These are phyloP conservation scores for Oriolus oriolus DNA, from an alignment of 2,113 vertebrate species.

Conservation along the genomic window DNA sequence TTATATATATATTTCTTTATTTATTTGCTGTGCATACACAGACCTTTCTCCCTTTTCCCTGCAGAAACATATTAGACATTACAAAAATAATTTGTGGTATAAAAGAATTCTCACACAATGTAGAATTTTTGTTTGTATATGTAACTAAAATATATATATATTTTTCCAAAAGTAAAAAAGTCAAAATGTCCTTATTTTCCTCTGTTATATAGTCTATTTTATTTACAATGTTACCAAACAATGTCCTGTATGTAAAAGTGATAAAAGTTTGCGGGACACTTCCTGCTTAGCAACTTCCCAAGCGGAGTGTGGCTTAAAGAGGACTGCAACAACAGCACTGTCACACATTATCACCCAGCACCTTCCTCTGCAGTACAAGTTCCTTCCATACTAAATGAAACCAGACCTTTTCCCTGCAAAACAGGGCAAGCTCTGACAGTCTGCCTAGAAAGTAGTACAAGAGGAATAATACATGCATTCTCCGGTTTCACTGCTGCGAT, in stretches of 20 bases:
- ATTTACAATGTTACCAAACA: slow-evolving; percentile 72
- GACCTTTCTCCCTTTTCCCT: slow-evolving; percentile 56
- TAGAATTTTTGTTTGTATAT: slow-evolving; percentile 65
- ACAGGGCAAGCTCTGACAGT: neutral
- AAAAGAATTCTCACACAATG: slow-evolving; percentile 71
- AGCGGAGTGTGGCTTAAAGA: neutral
- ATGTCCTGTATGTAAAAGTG: slow-evolving; percentile 43
- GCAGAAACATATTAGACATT: slow-evolving; percentile 64
- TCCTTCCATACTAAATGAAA: neutral
- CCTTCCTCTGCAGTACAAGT: neutral
- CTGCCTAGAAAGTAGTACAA: neutral
- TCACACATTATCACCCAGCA: neutral
- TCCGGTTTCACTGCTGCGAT: neutral
- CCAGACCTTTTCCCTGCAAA: neutral
- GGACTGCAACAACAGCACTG: neutral
- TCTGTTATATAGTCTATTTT: slow-evolving; percentile 69
- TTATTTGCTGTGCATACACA: slow-evolving; percentile 53
- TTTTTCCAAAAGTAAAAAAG: slow-evolving; percentile 70
- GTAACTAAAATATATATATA: slow-evolving; percentile 71
- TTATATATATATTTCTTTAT: slow-evolving; percentile 42
- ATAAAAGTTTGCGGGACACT: neutral
- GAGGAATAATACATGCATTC: neutral
- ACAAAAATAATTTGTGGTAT: slow-evolving; percentile 81
- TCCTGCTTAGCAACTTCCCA: slow-evolving; percentile 16
- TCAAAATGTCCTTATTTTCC: slow-evolving; percentile 64